phyloP scores from a whole-genome alignment of 1,140 invertebrate species.

The Calliopsis andreniformis region DNA sequence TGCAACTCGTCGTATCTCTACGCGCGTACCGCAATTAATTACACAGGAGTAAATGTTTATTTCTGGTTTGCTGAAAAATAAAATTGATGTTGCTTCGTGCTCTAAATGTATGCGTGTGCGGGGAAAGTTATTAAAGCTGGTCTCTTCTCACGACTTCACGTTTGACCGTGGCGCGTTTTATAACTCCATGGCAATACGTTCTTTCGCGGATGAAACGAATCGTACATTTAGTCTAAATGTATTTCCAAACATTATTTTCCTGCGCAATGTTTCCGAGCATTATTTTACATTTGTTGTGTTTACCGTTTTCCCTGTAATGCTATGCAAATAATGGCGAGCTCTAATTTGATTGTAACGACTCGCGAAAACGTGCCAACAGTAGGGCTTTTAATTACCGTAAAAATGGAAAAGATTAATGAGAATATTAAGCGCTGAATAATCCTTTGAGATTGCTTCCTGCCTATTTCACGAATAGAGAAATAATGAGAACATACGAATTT shows the following conservation, averaged over 20 bases:
- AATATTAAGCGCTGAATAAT: neutral
- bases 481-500: too few species aligned
- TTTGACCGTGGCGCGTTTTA: neutral
- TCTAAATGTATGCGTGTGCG: neutral
- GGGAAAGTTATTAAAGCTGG: neutral
- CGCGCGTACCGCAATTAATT: neutral
- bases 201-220: neutral
- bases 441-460: too few species aligned
- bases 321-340: neutral
- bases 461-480: too few species aligned
- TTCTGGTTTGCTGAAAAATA: neutral
- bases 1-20: neutral
- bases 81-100: too few species aligned
- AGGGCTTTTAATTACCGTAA: slow-evolving; percentile 18
- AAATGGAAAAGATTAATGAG: neutral
- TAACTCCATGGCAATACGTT: neutral
- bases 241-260: neutral
- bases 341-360: neutral
- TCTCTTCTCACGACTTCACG: neutral
- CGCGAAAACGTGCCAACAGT: neutral
- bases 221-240: neutral
- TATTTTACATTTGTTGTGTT: neutral
- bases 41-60: neutral
- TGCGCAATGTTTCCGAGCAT: too few species aligned
- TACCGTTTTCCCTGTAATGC: neutral